Percentiles rank a stretch among this genome's conserved stretches.
Evolutionary conservation across 2,888 invertebrate genomes (phyloP).

Genomic region (Dicyrtomina minuta): DNA sequence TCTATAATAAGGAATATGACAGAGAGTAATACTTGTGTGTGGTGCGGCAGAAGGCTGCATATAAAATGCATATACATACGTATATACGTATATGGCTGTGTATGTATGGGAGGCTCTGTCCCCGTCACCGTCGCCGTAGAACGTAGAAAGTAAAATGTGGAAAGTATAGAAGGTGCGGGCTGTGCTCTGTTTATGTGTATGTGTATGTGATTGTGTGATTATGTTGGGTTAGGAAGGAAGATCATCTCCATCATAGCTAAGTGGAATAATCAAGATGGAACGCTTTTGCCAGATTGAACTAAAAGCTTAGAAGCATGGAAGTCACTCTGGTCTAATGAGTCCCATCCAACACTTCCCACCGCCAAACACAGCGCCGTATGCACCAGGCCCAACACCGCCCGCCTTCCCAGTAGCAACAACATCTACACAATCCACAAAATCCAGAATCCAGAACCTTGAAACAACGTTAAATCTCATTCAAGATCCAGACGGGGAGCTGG

Average conservation of each 20-base stretch:
- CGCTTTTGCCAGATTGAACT: conserved; percentile 36
- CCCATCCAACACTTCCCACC: conserved; percentile 9
- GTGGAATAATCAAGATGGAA: conserved; percentile 42
- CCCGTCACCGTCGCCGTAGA: too few species aligned
- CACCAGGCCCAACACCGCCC: background rate
- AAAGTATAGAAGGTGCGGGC: too few species aligned
- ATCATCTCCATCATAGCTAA: conserved; percentile 39
- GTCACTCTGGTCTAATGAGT: conserved; percentile 30
- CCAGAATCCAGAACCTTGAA: too few species aligned
- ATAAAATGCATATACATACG: too few species aligned
- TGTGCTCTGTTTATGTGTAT: background rate
- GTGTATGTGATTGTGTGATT: background rate
- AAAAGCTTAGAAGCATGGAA: conserved; percentile 7
- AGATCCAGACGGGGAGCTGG: too few species aligned
- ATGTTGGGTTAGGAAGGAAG: conserved; percentile 14
- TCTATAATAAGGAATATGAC: too few species aligned
- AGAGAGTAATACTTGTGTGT: too few species aligned
- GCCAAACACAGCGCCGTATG: background rate
- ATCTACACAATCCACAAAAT: background rate
- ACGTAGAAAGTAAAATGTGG: too few species aligned
- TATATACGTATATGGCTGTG: too few species aligned
- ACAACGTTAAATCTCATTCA: too few species aligned
- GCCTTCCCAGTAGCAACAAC: background rate
- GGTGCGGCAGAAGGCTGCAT: too few species aligned
- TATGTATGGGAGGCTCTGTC: too few species aligned